Base-by-base conservation (phyloP, 2,797 vertebrate genomes). In the Chromobotia macracanthus region DNA sequence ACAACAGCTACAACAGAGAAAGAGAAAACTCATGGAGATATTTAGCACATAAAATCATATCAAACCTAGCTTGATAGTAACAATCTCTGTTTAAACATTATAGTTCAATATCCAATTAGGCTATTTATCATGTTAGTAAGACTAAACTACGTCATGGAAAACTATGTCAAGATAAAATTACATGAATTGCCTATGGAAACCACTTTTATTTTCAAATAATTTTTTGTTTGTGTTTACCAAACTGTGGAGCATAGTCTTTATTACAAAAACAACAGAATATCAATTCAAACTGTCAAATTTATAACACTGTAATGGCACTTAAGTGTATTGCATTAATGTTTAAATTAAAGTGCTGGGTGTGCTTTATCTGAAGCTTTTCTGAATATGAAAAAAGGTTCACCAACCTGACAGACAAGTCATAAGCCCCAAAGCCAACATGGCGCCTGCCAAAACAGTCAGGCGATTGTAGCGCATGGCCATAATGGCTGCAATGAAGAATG, bases 391-490 rank as follows among this genome's bases (percentile, higher is more conserved):
- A 0, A 28, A 18, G n/a, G 35, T 67, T 6, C n/a, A 87, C 95
- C 87, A 60, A 99, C 98, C 98, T 72, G 98, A 99, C 5, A 99
- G 92, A 79, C 98, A 99, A 0, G 97, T 99, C 98, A 99, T 99
- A 80, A 99, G 76, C 25, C 95, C 96, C 84, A 99, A 86, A 53
- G 98, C 96, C 61, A 99, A 92, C 95, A 99, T 99, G 0, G 98
- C 98, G 0, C 98, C 98, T 0, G 92, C 90, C 82, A 99, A 86
- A 7, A 99, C 97, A 0, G 96, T 98, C 88, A 99, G 89, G 0
- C 98, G 97, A 89, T 99, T 98, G 87, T 99, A 99, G 3, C 98
- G 95, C 98, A 99, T 99, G 1, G 98, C 98, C 98, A 99, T 99
- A 87, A 99, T 99, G 81, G 98, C 98, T 0, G 98, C 97, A 0